Percentiles rank a stretch among this genome's conserved stretches.
Evolutionary conservation across 2,113 vertebrate genomes (phyloP).

Genomic region (Tamias sibiricus): DNA sequence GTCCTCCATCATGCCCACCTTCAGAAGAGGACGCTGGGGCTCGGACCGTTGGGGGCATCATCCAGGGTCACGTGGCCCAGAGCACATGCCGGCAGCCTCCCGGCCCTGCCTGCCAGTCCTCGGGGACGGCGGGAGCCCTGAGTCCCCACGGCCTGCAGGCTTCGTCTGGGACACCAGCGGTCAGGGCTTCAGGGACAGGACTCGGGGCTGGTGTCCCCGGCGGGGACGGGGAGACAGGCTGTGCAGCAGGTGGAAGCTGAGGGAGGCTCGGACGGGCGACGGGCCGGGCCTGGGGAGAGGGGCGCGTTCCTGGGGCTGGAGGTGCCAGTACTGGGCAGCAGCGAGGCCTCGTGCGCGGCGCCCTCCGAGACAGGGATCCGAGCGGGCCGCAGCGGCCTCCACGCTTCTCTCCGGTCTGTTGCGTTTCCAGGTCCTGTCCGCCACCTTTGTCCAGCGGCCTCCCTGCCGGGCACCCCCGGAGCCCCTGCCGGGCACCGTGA

Average conservation of each 20-base stretch:
- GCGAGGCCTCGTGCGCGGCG: background rate
- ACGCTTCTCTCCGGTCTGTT: background rate
- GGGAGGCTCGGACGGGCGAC: no score
- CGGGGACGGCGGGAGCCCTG: no score
- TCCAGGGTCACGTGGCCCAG: background rate
- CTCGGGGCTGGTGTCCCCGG: background rate
- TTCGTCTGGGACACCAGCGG: rapidly evolving
- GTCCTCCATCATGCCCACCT: background rate
- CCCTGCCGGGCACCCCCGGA: background rate
- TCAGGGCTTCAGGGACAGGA: background rate
- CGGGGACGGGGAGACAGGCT: no score
- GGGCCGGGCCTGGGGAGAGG: no score
- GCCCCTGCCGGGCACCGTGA: background rate
- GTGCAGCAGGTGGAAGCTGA: no score
- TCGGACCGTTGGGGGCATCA: no score
- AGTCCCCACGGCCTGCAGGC: no score
- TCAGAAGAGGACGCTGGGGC: background rate
- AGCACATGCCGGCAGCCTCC: background rate
- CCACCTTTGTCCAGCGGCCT: background rate
- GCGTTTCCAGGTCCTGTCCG: background rate
- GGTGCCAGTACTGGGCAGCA: background rate
- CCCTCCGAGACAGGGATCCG: background rate
- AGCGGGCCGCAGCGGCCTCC: background rate
- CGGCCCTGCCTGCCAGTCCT: background rate
- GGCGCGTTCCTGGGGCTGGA: background rate